These are phyloP conservation scores for Margarornis squamiger DNA, from an alignment of 2,797 vertebrate genomes.

Conservation along the genomic window DNA sequence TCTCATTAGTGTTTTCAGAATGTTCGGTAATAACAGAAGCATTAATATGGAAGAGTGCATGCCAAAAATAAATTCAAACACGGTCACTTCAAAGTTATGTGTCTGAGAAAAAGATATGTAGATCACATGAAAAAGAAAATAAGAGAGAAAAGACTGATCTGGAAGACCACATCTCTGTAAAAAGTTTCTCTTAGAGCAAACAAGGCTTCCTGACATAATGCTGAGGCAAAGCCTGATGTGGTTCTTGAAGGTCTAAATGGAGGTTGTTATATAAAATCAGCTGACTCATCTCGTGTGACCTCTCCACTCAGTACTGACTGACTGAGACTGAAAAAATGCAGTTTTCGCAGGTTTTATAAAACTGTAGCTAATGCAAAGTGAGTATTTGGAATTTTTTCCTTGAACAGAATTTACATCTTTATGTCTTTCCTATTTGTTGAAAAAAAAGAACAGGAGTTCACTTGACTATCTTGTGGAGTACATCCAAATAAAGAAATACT, in stretches of 20 bases:
- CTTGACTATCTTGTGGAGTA: background rate
- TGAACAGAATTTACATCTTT: background rate
- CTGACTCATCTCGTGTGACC: conserved; percentile 4
- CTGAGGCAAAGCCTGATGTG: background rate
- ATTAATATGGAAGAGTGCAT: background rate
- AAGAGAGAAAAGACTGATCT: background rate
- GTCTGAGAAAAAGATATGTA: background rate
- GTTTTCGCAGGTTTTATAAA: conserved; percentile 22
- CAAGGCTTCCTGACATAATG: background rate
- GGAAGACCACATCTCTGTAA: background rate
- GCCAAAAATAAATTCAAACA: background rate
- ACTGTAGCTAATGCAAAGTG: background rate
- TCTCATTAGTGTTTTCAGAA: background rate
- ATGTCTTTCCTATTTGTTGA: background rate
- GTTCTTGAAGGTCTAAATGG: background rate
- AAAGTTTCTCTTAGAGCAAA: background rate
- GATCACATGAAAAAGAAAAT: background rate
- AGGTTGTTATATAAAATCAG: conserved; percentile 31
- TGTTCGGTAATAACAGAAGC: background rate
- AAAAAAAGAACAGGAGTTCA: background rate
- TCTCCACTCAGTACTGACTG: background rate
- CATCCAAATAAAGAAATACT: background rate
- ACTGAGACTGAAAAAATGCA: background rate
- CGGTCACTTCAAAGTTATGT: background rate
- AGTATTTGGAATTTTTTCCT: background rate